Evolutionary conservation across 2,888 invertebrate species (phyloP).

Genomic region (Orchestes rusci): DNA sequence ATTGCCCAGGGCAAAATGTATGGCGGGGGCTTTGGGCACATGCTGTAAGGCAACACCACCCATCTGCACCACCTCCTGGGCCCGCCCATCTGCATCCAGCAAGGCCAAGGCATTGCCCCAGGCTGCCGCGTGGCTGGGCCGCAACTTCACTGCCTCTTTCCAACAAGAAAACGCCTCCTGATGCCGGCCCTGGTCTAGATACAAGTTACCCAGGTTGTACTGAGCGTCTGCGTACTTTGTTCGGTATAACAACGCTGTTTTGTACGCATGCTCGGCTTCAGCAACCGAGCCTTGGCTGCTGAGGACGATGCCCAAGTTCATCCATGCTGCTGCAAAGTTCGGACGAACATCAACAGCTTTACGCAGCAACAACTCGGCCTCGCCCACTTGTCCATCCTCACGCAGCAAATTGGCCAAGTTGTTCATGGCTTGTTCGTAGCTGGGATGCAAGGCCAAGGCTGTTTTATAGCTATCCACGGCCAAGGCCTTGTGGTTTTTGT

Average conservation of each 20-base stretch:
- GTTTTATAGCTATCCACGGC: constrained; percentile 72
- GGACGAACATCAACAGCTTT: constrained; percentile 62
- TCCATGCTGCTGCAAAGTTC: constrained; percentile 94
- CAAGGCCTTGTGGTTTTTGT: constrained; percentile 56
- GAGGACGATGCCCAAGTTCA: constrained; percentile 93
- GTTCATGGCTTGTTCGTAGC: constrained; percentile 89
- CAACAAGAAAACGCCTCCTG: constrained; percentile 73
- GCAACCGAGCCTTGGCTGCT: constrained; percentile 58
- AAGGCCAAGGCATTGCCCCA: constrained; percentile 91
- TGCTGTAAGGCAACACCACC: constrained; percentile 57
- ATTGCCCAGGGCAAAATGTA: constrained; percentile 85
- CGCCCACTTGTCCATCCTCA: constrained; percentile 56
- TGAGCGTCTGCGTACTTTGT: constrained; percentile 84
- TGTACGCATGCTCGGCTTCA: constrained; percentile 73
- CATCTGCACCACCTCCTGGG: constrained; percentile 60
- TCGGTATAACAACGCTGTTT: constrained; percentile 68
- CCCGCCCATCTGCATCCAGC: constrained; percentile 56
- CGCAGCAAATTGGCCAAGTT: constrained; percentile 84
- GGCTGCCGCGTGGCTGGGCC: constrained; percentile 72
- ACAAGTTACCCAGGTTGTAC: constrained; percentile 93
- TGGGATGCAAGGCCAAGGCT: constrained; percentile 56
- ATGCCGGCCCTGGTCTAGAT: constrained; percentile 67
- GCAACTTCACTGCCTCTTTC: constrained; percentile 71
- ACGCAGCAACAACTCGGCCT: constrained; percentile 66
- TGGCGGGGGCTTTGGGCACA: constrained; percentile 65